These are phyloP conservation scores for Pseudochirops corinnae DNA, from an alignment of 2,797 vertebrate species.

Conservation along the genomic window DNA sequence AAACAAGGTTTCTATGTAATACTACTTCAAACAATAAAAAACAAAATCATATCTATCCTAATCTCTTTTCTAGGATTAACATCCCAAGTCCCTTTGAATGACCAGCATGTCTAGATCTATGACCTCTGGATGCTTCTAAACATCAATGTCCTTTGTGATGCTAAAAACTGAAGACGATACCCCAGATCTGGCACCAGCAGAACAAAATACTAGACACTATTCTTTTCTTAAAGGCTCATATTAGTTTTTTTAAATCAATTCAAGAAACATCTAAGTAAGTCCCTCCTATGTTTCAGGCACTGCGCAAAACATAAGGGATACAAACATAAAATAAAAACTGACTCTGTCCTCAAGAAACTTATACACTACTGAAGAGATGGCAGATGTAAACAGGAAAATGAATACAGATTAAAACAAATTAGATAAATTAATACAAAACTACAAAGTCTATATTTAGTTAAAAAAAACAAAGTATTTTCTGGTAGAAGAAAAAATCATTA, in stretches of 20 bases:
- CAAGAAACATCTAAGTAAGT: not conserved
- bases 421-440: not conserved
- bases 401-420: not conserved
- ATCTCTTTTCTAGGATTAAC: not conserved
- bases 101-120: not conserved
- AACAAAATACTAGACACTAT: not conserved
- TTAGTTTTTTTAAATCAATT: not conserved
- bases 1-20: not conserved
- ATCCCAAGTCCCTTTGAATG: not conserved
- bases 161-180: not conserved
- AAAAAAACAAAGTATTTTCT: not conserved
- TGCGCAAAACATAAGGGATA: not conserved
- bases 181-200: not conserved
- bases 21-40: not conserved
- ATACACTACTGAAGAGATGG: not conserved
- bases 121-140: not conserved
- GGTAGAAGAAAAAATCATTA: not conserved
- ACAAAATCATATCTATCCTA: not conserved
- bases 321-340: not conserved
- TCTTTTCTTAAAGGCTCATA: not conserved
- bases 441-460: not conserved
- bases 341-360: not conserved
- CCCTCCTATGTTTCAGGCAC: not conserved
- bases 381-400: not conserved
- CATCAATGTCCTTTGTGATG: not conserved